A percentile compares a stretch with the other conserved stretches of the same genome.
These are phyloP conservation scores for Caenorhabditis tropicalis DNA, from an alignment of 1,140 invertebrate species.

Conservation along the genomic window DNA sequence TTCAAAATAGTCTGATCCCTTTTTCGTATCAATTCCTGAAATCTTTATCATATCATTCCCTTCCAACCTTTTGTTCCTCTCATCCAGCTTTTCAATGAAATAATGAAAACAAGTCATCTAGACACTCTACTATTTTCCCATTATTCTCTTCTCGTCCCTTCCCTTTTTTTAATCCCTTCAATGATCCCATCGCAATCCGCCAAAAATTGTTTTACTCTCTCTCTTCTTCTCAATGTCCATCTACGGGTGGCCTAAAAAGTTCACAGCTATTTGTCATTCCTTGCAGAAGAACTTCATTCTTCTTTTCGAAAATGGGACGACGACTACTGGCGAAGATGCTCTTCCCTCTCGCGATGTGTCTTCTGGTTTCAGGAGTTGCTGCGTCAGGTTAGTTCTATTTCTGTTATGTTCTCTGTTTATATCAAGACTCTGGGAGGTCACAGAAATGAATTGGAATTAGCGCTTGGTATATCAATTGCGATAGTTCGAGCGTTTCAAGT, in stretches of 20 bases:
- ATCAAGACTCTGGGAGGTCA: neutral
- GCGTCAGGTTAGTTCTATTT: slow-evolving; percentile 26
- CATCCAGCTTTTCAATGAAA: neutral
- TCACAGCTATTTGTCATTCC: slow-evolving; percentile 38
- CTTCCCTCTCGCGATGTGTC: neutral
- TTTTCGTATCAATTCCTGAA: neutral
- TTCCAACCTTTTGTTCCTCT: no score
- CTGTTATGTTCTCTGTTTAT: no score
- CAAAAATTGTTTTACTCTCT: neutral
- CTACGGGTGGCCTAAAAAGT: neutral
- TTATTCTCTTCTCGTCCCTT: neutral
- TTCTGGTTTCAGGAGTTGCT: neutral
- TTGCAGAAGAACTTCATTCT: slow-evolving; percentile 45
- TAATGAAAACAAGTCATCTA: neutral
- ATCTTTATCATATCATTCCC: no score
- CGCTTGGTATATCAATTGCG: slow-evolving; percentile 28
- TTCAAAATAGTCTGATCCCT: no score
- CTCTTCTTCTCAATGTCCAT: neutral
- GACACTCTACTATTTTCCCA: slow-evolving; percentile 12
- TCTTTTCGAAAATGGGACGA: slow-evolving; percentile 42
- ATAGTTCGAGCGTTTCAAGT: slow-evolving; percentile 39
- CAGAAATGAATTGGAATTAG: slow-evolving; percentile 1
- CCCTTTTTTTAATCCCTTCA: slow-evolving; percentile 14
- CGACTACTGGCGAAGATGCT: slow-evolving; percentile 10
- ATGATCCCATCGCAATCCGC: slow-evolving; percentile 34